Base-by-base conservation (phyloP, 53 echinoderm and acorn worm genomes). In the Luidia sarsii region DNA sequence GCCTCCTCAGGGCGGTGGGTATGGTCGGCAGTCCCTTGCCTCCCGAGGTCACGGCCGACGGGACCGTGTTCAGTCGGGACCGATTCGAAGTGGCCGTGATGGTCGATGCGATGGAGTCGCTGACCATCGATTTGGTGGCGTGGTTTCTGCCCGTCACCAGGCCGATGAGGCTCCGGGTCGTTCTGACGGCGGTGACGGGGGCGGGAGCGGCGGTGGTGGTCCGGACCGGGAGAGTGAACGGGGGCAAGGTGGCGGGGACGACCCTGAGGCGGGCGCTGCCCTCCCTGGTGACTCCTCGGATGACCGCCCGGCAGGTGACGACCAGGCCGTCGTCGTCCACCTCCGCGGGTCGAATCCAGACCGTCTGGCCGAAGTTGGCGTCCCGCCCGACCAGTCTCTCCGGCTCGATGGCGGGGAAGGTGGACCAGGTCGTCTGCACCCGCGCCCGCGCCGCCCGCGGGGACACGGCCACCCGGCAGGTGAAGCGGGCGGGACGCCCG, bases 401-500 rank as follows among this genome's bases (percentile, higher is more conserved):
- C 19, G 60, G 77, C 5, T 77, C 77, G 23, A 77, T 60, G 16
- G 31, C 11, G 15, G 77, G 77, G 20, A 77, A 59, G 11, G 77
- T 77, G 32, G 77, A 20, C 77, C 77, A 77, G 30, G 46, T 32
- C 21, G 59, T 77, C 46, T 77, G 77, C 20, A 62, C 77, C 61
- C 45, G 15, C 16, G 77, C 77, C 32, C 36, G 41, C 25, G 39
- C 60, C 3, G 61, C 62, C 9, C 16, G 28, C 0, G 77, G 77
- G n/a, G 60, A 41, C 19, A 77, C 33, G 10, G 31, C 37, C 27
- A 77, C 30, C 18, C 18, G 37, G 48, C 77, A 77, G 2, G 46
- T 41, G 4, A 77, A 45, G 31, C 45, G 19, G 2, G 77, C 77
- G 32, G 77, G 31, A 7, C 22, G 27, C 2, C 77, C 77, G 18